Evolutionary conservation across 2,113 vertebrate genomes (phyloP).

Genomic region (Phylloscopus trochiloides): DNA sequence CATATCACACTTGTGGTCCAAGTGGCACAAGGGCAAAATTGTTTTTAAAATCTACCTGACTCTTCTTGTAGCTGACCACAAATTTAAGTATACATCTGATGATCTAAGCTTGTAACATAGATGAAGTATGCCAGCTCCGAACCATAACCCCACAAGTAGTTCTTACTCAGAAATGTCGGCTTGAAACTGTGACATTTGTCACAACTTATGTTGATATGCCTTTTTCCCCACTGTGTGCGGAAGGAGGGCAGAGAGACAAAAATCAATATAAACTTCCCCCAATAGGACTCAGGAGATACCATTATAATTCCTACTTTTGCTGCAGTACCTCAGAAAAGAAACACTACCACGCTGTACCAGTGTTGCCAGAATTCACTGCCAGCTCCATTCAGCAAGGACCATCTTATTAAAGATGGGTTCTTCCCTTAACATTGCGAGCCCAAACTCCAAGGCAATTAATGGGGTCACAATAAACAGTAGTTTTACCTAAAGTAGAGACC

Average conservation of each 20-base stretch:
- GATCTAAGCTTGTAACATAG: neutral
- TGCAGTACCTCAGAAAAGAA: neutral
- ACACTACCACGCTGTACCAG: neutral
- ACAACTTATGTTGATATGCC: neutral
- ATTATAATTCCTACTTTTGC: neutral
- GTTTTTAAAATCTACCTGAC: neutral
- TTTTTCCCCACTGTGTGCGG: neutral
- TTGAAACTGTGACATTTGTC: neutral
- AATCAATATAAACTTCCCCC: neutral
- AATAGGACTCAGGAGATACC: neutral
- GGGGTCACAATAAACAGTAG: neutral
- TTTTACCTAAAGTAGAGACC: neutral
- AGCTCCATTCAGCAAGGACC: neutral
- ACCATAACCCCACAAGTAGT: neutral
- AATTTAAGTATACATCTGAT: neutral
- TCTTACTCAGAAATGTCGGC: neutral
- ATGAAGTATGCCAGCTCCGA: neutral
- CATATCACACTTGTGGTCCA: neutral
- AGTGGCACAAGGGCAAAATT: neutral
- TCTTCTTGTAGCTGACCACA: neutral
- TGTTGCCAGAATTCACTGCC: neutral
- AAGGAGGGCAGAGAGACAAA: neutral
- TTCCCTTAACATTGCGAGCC: neutral
- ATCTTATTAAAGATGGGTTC: neutral
- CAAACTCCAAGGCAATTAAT: neutral